Evolutionary conservation across 2,113 vertebrate genomes (phyloP).

Genomic region (Camelus bactrianus): DNA sequence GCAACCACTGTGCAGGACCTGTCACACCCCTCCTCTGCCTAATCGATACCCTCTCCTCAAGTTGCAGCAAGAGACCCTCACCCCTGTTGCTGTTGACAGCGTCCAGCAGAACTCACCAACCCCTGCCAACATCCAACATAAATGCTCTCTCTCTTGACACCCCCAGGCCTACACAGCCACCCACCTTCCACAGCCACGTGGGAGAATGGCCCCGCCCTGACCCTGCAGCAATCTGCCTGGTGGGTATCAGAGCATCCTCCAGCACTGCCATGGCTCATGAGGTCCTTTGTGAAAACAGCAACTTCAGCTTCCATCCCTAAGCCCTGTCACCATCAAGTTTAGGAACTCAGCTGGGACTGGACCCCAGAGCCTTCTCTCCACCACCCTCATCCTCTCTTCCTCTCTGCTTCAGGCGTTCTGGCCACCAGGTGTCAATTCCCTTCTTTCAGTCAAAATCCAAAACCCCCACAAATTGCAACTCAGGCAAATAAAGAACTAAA

Average conservation of each 20-base stretch:
- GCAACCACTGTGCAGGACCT: background rate
- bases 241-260: background rate
- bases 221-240: background rate
- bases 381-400: background rate
- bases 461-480: background rate
- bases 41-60: background rate
- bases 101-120: background rate
- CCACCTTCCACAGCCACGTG: background rate
- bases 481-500: background rate
- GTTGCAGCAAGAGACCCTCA: background rate
- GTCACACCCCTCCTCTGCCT: background rate
- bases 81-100: background rate
- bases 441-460: background rate
- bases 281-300: background rate
- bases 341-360: background rate
- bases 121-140: background rate
- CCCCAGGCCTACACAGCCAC: background rate
- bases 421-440: background rate
- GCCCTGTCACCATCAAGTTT: background rate
- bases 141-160: background rate
- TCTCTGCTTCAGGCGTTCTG: background rate
- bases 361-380: background rate
- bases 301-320: background rate
- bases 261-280: background rate
- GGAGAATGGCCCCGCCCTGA: background rate